phyloP scores from a whole-genome alignment of 2,888 invertebrate species.

The Anoplius nigerrimus region DNA sequence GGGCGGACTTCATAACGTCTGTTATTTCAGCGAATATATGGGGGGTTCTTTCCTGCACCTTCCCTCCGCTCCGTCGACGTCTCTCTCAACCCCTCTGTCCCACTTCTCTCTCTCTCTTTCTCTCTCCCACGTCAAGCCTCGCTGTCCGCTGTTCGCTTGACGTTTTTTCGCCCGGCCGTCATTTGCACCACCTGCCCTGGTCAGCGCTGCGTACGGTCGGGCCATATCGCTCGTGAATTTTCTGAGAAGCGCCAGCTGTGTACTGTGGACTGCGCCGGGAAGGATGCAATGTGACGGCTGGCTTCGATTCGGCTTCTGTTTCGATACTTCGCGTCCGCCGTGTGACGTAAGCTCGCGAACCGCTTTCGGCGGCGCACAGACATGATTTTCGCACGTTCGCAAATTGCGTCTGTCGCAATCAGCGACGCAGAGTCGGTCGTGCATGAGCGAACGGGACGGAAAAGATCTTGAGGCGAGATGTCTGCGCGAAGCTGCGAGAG shows the following conservation, averaged over 20 bases:
- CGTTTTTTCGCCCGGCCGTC: slow-evolving; percentile 39
- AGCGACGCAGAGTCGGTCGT: slow-evolving; percentile 24
- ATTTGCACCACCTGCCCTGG: slow-evolving; percentile 47
- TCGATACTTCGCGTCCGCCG: slow-evolving; percentile 10
- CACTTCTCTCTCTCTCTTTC: not conserved
- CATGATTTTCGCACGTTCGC: too few species aligned
- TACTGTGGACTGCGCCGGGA: too few species aligned
- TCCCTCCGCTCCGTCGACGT: not conserved
- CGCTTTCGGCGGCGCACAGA: too few species aligned
- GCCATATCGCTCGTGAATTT: slow-evolving; percentile 37
- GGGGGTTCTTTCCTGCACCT: not conserved
- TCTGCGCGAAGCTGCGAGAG: not conserved
- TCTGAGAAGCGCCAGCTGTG: slow-evolving; percentile 20
- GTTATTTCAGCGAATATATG: slow-evolving; percentile 29
- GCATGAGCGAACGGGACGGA: slow-evolving; percentile 8
- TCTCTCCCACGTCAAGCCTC: not conserved
- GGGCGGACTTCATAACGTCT: slow-evolving; percentile 33
- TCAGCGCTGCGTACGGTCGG: slow-evolving; percentile 20
- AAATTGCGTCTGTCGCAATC: too few species aligned
- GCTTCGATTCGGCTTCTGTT: slow-evolving; percentile 4
- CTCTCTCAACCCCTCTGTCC: not conserved
- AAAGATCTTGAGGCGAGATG: slow-evolving; percentile 11
- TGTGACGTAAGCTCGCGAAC: too few species aligned
- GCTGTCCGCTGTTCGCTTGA: slow-evolving; percentile 10
- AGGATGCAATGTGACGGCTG: too few species aligned